A percentile compares a stretch with the other conserved stretches of the same genome.
Evolutionary conservation across 1,140 invertebrate species (phyloP).

Genomic region (Caenorhabditis inopinata): DNA sequence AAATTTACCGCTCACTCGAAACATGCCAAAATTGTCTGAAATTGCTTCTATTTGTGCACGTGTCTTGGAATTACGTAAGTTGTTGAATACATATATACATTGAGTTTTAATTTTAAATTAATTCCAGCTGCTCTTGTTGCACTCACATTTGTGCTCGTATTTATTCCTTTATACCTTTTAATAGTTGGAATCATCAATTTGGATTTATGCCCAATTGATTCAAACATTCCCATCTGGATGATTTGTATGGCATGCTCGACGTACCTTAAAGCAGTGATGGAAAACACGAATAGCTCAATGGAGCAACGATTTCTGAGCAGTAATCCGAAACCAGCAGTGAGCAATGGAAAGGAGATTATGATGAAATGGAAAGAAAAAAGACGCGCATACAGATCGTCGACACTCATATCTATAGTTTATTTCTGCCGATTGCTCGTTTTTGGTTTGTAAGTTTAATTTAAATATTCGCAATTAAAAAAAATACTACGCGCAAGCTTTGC

Average conservation of each 20-base stretch:
- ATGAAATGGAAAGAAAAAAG: neutral
- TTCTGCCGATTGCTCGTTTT: neutral
- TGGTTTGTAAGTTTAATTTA: neutral
- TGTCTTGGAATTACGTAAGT: too few species aligned
- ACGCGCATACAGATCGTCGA: neutral
- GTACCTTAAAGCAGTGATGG: neutral
- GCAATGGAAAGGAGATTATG: neutral
- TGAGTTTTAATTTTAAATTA: too few species aligned
- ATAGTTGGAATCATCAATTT: neutral
- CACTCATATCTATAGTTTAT: neutral
- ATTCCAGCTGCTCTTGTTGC: too few species aligned
- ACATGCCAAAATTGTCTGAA: too few species aligned
- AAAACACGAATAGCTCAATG: neutral
- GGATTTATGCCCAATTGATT: neutral
- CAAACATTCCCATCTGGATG: conserved; percentile 6
- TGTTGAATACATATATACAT: too few species aligned
- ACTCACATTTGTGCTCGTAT: too few species aligned
- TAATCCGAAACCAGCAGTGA: neutral
- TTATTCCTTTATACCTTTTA: neutral
- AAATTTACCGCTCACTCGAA: too few species aligned
- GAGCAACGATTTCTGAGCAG: neutral
- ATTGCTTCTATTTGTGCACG: too few species aligned
- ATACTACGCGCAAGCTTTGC: too few species aligned
- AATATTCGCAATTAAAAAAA: too few species aligned
- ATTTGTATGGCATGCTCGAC: neutral